These are phyloP conservation scores for Phortica okadai DNA, from an alignment of 2,888 invertebrate genomes.

Conservation along the genomic window DNA sequence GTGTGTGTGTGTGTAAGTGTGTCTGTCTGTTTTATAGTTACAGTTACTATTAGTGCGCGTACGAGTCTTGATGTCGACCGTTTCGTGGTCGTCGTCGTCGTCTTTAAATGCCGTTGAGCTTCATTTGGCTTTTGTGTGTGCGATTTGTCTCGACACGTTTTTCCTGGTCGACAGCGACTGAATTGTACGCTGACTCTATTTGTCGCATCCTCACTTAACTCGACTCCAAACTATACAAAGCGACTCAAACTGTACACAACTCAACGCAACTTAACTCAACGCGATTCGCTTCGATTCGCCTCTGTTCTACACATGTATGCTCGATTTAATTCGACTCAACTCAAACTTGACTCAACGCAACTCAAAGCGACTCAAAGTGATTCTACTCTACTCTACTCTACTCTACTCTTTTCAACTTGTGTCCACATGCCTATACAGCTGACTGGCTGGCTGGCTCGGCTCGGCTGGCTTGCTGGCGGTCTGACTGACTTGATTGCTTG, in stretches of 20 bases:
- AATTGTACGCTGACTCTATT: background rate
- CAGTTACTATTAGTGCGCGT: slow-evolving; percentile 40
- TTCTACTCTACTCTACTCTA: no score
- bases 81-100: slow-evolving; percentile 48
- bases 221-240: background rate
- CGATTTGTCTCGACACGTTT: background rate
- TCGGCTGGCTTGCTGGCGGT: background rate
- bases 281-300: no score
- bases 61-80: slow-evolving; percentile 19
- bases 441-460: background rate
- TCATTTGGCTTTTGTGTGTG: background rate
- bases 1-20: slow-evolving; percentile 39
- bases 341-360: background rate
- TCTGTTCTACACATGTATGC: no score
- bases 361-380: background rate
- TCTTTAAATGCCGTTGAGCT: background rate
- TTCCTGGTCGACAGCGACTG: background rate
- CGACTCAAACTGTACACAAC: background rate
- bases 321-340: background rate
- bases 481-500: background rate
- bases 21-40: slow-evolving; percentile 52
- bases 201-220: background rate
- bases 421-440: background rate
- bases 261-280: background rate
- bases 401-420: background rate